phyloP scores from a whole-genome alignment of 2,888 invertebrate species.

The Latheticus oryzae region DNA sequence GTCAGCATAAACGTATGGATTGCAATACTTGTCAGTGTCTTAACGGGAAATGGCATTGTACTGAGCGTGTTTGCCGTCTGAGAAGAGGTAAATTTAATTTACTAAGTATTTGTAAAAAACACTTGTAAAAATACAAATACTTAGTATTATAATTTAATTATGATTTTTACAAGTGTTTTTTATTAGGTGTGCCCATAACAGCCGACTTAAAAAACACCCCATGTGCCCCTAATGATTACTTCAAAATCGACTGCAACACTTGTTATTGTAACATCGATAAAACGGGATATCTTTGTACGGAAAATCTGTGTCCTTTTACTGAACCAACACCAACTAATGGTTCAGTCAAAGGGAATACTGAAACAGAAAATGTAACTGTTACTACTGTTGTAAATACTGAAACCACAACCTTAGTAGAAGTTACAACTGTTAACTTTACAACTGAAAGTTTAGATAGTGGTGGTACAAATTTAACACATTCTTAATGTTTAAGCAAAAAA shows the following conservation, averaged over 20 bases:
- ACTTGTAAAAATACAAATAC: conserved; percentile 37
- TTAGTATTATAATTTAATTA: conserved; percentile 16
- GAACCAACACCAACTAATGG: conserved; percentile 3
- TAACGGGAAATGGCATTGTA: conserved; percentile 7
- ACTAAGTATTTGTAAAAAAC: conserved; percentile 49
- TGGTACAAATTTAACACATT: conserved; percentile 5
- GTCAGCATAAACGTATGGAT: not conserved
- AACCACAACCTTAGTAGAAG: conserved; percentile 1
- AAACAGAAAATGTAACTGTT: not conserved
- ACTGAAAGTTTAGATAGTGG: conserved; percentile 4
- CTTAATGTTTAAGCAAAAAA: no score
- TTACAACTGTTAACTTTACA: conserved; percentile 1
- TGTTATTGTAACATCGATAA: conserved; percentile 71
- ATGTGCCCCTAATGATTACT: conserved; percentile 69
- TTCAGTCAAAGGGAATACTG: no score
- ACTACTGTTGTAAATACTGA: not conserved
- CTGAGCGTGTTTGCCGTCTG: conserved; percentile 58
- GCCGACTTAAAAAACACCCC: conserved; percentile 60
- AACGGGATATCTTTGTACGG: conserved; percentile 69
- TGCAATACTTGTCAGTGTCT: conserved; percentile 7
- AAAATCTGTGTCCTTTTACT: conserved; percentile 62
- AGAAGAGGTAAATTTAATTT: conserved; percentile 53
- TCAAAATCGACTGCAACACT: conserved; percentile 70
- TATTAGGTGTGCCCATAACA: conserved; percentile 52
- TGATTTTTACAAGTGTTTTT: conserved; percentile 39